phyloP scores from a whole-genome alignment of 2,888 invertebrate genomes.

The Drosophila flavopinicola region DNA sequence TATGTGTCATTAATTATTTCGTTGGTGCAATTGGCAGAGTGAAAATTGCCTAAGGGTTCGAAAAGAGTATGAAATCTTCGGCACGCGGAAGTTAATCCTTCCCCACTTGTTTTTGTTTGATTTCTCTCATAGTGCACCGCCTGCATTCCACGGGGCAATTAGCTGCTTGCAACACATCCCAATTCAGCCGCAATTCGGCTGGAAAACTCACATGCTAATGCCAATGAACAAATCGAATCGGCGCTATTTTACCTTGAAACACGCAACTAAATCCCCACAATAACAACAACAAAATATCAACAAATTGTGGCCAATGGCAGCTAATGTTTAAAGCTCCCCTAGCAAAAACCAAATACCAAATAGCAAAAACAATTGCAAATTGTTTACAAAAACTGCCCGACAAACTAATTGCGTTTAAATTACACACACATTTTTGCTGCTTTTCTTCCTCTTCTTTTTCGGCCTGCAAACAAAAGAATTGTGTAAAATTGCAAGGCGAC shows the following conservation, averaged over 20 bases:
- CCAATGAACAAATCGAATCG: constrained; percentile 32
- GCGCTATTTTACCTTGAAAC: constrained; percentile 59
- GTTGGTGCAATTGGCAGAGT: too few relatives aligned
- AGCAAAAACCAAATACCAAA: constrained; percentile 14
- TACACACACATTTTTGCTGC: constrained; percentile 34
- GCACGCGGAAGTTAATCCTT: too few relatives aligned
- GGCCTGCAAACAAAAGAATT: constrained; percentile 2
- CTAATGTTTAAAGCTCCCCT: constrained; percentile 40
- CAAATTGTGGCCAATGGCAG: constrained; percentile 22
- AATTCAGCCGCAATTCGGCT: background rate
- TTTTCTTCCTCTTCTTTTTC: background rate
- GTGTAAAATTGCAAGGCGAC: constrained; percentile 10
- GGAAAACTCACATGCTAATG: constrained; percentile 48
- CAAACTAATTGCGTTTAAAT: constrained; percentile 73
- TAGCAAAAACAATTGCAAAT: constrained; percentile 36
- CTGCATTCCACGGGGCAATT: background rate
- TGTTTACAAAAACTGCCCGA: constrained; percentile 61
- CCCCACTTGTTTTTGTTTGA: too few relatives aligned
- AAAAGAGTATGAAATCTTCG: too few relatives aligned
- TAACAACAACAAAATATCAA: constrained; percentile 27
- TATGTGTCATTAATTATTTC: too few relatives aligned
- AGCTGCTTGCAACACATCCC: background rate
- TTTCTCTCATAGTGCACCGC: too few relatives aligned
- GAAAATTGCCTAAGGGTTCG: too few relatives aligned
- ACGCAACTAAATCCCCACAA: background rate